phyloP scores from a whole-genome alignment of 2,888 invertebrate genomes.

The Latrodectus hesperus region DNA sequence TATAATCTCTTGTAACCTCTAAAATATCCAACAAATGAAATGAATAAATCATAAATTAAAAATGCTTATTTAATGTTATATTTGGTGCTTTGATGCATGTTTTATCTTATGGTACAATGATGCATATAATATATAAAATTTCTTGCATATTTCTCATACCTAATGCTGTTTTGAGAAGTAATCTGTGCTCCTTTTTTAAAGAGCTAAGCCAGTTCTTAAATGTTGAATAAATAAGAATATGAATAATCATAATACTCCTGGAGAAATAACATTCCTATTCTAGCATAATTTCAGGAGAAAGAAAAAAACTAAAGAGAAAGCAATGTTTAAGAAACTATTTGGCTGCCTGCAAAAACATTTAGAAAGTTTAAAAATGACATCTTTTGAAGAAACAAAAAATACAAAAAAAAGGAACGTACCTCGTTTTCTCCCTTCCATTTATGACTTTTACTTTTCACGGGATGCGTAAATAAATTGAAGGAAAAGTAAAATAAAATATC shows the following conservation, averaged over 20 bases:
- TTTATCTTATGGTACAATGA: no score
- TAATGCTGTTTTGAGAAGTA: no score
- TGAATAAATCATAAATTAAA: no score
- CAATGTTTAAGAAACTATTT: neutral
- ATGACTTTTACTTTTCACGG: neutral
- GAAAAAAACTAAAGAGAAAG: neutral
- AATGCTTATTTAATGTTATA: no score
- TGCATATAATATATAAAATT: no score
- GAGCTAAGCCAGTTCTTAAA: no score
- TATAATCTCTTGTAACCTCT: no score
- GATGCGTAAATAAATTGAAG: neutral
- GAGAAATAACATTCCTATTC: neutral
- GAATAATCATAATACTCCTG: neutral
- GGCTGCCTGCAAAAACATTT: neutral
- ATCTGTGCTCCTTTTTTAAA: no score
- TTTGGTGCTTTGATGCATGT: no score
- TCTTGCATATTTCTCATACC: no score
- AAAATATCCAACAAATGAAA: no score
- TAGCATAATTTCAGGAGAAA: neutral
- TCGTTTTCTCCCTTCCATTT: neutral
- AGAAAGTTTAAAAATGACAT: neutral
- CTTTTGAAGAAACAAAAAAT: neutral
- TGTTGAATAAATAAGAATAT: no score
- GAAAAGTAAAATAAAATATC: neutral
- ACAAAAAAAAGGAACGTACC: neutral